phyloP scores from a whole-genome alignment of 2,113 vertebrate species.

The Xyliphius kryptos region DNA sequence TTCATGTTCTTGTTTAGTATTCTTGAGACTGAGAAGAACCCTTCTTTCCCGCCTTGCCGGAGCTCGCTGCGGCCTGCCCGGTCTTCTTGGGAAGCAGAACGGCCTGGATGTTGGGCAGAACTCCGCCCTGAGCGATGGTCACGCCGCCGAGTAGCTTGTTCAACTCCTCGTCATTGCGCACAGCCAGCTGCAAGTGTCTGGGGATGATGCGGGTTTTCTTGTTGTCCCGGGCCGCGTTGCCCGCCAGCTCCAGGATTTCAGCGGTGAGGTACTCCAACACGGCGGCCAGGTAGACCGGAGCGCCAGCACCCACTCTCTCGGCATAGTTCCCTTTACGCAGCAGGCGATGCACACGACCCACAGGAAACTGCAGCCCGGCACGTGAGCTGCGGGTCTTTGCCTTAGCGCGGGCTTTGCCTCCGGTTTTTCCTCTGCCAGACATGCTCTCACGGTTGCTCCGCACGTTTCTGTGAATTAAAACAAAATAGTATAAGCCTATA shows the following conservation, averaged over 20 bases:
- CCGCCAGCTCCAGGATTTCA: constrained; percentile 86
- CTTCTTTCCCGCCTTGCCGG: constrained; percentile 79
- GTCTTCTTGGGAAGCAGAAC: constrained; percentile 86
- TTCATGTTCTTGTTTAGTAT: constrained; percentile 58
- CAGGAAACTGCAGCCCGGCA: constrained; percentile 85
- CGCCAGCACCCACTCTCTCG: constrained; percentile 79
- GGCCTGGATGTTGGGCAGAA: constrained; percentile 87
- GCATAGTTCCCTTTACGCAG: constrained; percentile 86
- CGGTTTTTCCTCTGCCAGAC: constrained; percentile 87
- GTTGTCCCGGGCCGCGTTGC: constrained; percentile 87
- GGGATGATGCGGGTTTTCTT: too few relatives aligned
- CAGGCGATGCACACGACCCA: constrained; percentile 82
- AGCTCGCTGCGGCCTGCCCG: constrained; percentile 63
- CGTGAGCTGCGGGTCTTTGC: constrained; percentile 85
- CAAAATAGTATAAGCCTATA: too few relatives aligned
- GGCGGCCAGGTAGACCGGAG: too few relatives aligned
- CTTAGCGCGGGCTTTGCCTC: too few relatives aligned
- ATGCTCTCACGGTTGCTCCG: too few relatives aligned
- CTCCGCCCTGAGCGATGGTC: too few relatives aligned
- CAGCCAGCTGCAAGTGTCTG: constrained; percentile 81
- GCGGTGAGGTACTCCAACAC: too few relatives aligned
- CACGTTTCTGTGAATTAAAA: too few relatives aligned
- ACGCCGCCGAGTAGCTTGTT: too few relatives aligned
- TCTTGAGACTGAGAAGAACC: constrained; percentile 81
- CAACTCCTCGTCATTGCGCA: constrained; percentile 91